These are phyloP conservation scores for Calyptomena viridis DNA, from an alignment of 2,113 vertebrate genomes.

Conservation along the genomic window DNA sequence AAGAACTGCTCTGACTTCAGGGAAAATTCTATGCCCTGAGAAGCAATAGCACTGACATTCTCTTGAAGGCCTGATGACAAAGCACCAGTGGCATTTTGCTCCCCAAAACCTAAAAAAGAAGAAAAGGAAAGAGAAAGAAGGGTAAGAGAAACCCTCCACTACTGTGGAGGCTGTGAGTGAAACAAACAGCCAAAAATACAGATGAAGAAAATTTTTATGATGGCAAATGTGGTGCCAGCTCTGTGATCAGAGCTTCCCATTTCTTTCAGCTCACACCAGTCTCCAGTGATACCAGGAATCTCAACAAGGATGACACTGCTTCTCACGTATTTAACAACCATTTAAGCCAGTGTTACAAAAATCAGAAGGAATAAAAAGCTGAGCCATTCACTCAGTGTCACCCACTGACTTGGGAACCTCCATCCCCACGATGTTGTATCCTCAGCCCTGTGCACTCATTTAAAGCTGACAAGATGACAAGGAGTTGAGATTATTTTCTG, in stretches of 20 bases:
- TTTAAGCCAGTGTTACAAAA: background rate
- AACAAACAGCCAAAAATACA: background rate
- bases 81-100: background rate
- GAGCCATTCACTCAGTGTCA: background rate
- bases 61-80: background rate
- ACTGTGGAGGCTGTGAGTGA: background rate
- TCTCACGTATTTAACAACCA: background rate
- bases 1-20: background rate
- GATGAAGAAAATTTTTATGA: background rate
- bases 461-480: background rate
- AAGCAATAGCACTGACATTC: background rate
- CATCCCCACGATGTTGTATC: background rate
- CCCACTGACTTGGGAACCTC: background rate
- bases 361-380: background rate
- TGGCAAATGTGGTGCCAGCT: background rate
- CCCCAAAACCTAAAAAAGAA: background rate
- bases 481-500: background rate
- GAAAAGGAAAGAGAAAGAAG: background rate
- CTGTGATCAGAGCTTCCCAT: background rate
- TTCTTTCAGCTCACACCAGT: background rate
- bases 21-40: background rate
- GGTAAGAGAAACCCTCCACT: background rate
- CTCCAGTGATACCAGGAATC: background rate
- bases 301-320: background rate
- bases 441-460: background rate